A percentile compares a stretch with the other conserved stretches of the same genome.
phyloP scores from a whole-genome alignment of 1,140 invertebrate genomes.

The Hyles vespertilio region DNA sequence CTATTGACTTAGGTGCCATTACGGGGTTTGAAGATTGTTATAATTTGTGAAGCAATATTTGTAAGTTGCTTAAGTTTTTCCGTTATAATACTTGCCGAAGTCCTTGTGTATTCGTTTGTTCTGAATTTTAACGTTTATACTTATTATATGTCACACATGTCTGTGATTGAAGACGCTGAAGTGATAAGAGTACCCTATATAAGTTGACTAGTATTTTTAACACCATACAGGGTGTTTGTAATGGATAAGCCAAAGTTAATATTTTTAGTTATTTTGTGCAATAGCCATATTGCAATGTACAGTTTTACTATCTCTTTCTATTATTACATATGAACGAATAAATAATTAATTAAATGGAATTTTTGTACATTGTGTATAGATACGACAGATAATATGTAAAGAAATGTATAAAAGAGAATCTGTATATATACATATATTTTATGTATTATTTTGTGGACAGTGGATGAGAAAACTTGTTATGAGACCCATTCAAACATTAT shows the following conservation, averaged over 20 bases:
- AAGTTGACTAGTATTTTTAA: conserved; percentile 40
- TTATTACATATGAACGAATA: conserved; percentile 34
- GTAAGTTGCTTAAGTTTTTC: neutral
- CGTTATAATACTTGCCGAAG: conserved; percentile 2
- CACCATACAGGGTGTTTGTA: conserved; percentile 50
- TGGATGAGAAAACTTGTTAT: conserved; percentile 19
- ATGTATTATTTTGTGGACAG: conserved; percentile 17
- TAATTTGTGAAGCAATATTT: too few species aligned
- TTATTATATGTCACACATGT: conserved; percentile 23
- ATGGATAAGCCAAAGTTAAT: conserved; percentile 73
- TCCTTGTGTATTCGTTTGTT: conserved; percentile 5
- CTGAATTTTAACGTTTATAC: conserved; percentile 4
- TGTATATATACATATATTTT: conserved; percentile 22
- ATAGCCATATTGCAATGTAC: conserved; percentile 71
- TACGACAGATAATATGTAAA: conserved; percentile 50
- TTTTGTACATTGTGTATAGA: conserved; percentile 65
- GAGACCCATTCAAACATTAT: neutral
- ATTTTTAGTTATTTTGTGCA: conserved; percentile 68
- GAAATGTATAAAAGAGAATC: conserved; percentile 40
- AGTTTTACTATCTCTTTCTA: conserved; percentile 50
- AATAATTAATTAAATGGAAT: conserved; percentile 29
- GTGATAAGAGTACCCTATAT: conserved; percentile 34
- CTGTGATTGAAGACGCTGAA: conserved; percentile 41
- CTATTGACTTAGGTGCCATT: conserved; percentile 48
- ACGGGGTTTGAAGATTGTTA: conserved; percentile 4